Evolutionary conservation across 1,140 invertebrate genomes (phyloP).

Genomic region (Trichogramma pretiosum): DNA sequence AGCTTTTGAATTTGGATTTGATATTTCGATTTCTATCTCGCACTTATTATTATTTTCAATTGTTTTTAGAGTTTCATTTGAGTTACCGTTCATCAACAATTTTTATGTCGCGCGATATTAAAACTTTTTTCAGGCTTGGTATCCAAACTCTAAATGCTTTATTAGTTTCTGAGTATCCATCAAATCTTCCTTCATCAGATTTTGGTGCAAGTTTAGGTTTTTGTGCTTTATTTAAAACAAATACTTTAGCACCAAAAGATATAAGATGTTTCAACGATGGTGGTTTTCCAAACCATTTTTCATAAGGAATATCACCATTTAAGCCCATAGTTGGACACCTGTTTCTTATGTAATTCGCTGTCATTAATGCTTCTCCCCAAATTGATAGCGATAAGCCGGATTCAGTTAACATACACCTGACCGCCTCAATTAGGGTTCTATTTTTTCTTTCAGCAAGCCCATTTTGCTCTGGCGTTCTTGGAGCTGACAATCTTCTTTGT

Average conservation of each 20-base stretch:
- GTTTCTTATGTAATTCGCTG: conserved; percentile 23
- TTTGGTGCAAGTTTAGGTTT: conserved; percentile 2
- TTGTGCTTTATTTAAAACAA: conserved; percentile 10
- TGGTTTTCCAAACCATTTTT: conserved; percentile 26
- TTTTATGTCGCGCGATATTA: conserved; percentile 4
- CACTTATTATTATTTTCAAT: no score
- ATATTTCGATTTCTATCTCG: neutral
- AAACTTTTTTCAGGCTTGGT: conserved; percentile 7
- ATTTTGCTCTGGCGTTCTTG: conserved; percentile 38
- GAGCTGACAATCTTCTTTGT: conserved; percentile 5
- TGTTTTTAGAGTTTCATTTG: neutral
- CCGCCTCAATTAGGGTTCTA: conserved; percentile 30
- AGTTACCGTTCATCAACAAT: conserved; percentile 1
- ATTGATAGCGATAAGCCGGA: conserved; percentile 19
- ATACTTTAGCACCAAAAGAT: conserved; percentile 19
- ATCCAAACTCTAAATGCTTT: conserved; percentile 13
- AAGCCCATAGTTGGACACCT: conserved; percentile 24
- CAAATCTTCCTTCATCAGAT: conserved; percentile 1
- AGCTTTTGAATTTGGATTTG: no score
- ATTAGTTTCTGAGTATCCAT: neutral
- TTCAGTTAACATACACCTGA: conserved; percentile 21
- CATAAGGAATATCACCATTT: conserved; percentile 21
- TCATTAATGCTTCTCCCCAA: conserved; percentile 25
- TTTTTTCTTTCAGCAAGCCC: conserved; percentile 39
- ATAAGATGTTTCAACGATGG: conserved; percentile 27